A percentile compares a stretch with the other conserved stretches of the same genome.
Evolutionary conservation across 2,888 invertebrate species (phyloP).

Genomic region (Rhodophaea formosa): DNA sequence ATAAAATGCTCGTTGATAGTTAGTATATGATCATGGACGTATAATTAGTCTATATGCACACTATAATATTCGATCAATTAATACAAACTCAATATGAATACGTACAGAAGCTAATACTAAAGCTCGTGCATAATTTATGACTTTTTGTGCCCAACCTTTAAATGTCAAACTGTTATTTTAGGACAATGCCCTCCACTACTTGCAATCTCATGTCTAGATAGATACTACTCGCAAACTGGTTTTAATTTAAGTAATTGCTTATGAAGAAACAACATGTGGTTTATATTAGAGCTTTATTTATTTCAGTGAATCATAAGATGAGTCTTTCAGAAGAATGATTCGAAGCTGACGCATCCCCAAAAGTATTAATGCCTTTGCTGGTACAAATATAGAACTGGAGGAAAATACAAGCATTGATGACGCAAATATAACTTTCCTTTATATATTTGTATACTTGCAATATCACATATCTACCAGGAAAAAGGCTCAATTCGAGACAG

Average conservation of each 20-base stretch:
- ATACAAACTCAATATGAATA: neutral
- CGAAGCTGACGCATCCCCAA: conserved; percentile 1
- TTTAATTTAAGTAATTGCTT: neutral
- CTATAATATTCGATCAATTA: neutral
- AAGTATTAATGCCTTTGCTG: neutral
- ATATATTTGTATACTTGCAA: no score
- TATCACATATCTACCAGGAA: no score
- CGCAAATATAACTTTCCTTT: no score
- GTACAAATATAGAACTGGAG: neutral
- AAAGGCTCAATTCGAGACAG: no score
- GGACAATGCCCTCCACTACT: conserved; percentile 2
- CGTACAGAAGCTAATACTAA: neutral
- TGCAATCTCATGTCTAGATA: conserved; percentile 1
- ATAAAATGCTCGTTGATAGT: no score
- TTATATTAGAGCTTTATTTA: neutral
- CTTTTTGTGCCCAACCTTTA: conserved; percentile 7
- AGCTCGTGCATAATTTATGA: neutral
- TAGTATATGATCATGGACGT: no score
- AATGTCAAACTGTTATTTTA: conserved; percentile 14
- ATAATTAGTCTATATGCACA: no score
- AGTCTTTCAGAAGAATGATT: neutral
- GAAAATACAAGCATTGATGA: neutral
- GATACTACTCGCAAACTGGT: neutral
- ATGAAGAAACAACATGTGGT: neutral
- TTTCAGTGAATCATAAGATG: conserved; percentile 5